These are phyloP conservation scores for Colius striatus DNA, from an alignment of 2,113 vertebrate species.

Conservation along the genomic window DNA sequence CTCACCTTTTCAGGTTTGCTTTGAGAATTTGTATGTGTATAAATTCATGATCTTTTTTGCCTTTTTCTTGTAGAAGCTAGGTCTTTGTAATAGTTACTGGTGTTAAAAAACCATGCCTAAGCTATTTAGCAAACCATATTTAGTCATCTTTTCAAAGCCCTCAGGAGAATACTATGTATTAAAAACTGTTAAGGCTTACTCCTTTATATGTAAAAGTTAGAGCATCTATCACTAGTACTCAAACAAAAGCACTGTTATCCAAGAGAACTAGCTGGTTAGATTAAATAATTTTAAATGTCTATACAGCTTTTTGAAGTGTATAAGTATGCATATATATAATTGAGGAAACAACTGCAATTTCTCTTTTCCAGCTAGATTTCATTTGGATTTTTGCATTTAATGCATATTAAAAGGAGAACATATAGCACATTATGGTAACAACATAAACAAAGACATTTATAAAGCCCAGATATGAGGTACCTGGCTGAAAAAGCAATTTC, in stretches of 20 bases:
- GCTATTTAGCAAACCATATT: background rate
- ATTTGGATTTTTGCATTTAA: slow-evolving; percentile 44
- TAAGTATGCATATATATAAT: background rate
- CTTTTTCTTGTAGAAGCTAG: background rate
- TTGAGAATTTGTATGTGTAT: background rate
- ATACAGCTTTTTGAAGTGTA: background rate
- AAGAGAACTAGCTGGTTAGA: background rate
- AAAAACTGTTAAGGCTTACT: background rate
- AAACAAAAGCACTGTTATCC: background rate
- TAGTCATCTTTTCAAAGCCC: background rate
- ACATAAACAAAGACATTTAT: background rate
- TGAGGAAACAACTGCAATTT: background rate
- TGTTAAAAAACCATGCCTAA: background rate
- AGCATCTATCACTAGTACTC: background rate
- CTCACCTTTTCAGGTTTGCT: background rate
- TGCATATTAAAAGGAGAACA: background rate
- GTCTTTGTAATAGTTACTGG: background rate
- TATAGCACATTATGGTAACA: background rate
- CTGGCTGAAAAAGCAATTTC: slow-evolving; percentile 14
- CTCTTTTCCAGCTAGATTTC: slow-evolving; percentile 16
- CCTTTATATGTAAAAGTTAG: background rate
- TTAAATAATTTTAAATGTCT: background rate
- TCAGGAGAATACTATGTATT: background rate
- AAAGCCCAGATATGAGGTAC: background rate
- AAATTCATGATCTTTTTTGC: background rate